A percentile compares a stretch with the other conserved stretches of the same genome.
phyloP scores from a whole-genome alignment of 30 jellyfish, hydroid and myxozoan species.

The Aurelia aurita complex sp. Pacific region DNA sequence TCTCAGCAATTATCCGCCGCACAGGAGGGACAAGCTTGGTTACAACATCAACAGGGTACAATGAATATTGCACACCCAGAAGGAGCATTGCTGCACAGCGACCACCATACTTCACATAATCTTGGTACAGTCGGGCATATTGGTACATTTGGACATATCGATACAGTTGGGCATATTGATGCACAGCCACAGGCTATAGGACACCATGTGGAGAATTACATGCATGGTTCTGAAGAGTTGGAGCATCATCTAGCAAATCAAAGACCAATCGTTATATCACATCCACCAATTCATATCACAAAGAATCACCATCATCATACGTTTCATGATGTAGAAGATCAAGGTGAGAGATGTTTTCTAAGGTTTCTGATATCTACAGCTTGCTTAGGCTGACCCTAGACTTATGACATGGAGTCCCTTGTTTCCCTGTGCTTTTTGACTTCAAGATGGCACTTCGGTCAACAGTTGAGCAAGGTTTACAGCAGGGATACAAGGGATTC shows the following conservation, averaged over 20 bases:
- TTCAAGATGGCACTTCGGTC: no score
- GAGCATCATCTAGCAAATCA: conserved; percentile 45
- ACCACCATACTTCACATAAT: neutral
- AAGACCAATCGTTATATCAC: conserved; percentile 32
- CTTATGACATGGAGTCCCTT: no score
- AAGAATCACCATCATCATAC: conserved; percentile 38
- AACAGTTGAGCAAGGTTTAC: no score
- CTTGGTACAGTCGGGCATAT: conserved; percentile 15
- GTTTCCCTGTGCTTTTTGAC: no score
- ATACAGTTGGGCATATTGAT: neutral
- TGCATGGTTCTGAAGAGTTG: conserved; percentile 22
- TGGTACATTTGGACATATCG: neutral
- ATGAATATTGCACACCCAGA: conserved; percentile 25
- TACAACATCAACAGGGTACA: conserved; percentile 36
- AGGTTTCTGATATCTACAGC: no score
- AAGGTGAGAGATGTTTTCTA: conserved; percentile 19
- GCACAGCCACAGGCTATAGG: conserved; percentile 28
- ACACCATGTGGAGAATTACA: conserved; percentile 14
- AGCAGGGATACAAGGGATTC: no score
- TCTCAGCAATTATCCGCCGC: conserved; percentile 26
- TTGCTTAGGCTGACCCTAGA: no score
- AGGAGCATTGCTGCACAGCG: neutral
- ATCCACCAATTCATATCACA: conserved; percentile 55
- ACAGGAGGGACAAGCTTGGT: conserved; percentile 23
- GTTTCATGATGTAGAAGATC: conserved; percentile 49